These are phyloP conservation scores for Murina feae DNA, from an alignment of 2,113 vertebrate genomes.

Conservation along the genomic window DNA sequence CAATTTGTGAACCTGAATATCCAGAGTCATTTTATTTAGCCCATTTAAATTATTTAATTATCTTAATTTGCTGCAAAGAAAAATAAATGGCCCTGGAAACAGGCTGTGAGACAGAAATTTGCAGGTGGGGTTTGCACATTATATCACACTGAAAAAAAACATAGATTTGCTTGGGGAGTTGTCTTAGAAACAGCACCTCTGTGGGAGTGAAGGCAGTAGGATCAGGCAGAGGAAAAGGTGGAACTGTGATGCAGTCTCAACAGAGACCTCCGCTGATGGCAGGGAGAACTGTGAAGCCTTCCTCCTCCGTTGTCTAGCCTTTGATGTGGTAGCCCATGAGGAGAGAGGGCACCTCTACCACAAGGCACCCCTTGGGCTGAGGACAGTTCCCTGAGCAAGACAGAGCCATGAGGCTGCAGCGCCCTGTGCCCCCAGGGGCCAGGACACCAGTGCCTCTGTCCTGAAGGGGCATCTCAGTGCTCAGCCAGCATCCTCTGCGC, in stretches of 20 bases:
- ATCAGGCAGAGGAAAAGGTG: neutral
- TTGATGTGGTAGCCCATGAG: neutral
- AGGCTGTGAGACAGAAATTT: neutral
- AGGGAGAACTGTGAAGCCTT: neutral
- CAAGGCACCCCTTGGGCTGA: neutral
- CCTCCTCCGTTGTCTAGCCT: neutral
- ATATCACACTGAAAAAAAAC: neutral
- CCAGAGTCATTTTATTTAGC: neutral
- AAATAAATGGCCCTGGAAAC: neutral
- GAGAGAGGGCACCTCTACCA: neutral
- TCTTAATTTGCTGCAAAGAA: neutral
- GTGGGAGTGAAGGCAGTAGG: neutral
- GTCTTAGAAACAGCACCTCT: neutral
- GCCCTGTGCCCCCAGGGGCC: too few relatives aligned
- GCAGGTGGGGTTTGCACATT: neutral
- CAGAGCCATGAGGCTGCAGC: neutral
- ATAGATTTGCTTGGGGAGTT: neutral
- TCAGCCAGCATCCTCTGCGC: too few relatives aligned
- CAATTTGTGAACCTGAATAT: neutral
- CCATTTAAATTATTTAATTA: conserved; percentile 10
- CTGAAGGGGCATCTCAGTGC: neutral
- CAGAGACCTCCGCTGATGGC: neutral
- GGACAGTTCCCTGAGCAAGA: neutral
- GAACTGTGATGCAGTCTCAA: neutral
- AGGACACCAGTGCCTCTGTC: rapidly evolving